phyloP scores from a whole-genome alignment of 2,797 vertebrate species.

The Parambassis ranga region DNA sequence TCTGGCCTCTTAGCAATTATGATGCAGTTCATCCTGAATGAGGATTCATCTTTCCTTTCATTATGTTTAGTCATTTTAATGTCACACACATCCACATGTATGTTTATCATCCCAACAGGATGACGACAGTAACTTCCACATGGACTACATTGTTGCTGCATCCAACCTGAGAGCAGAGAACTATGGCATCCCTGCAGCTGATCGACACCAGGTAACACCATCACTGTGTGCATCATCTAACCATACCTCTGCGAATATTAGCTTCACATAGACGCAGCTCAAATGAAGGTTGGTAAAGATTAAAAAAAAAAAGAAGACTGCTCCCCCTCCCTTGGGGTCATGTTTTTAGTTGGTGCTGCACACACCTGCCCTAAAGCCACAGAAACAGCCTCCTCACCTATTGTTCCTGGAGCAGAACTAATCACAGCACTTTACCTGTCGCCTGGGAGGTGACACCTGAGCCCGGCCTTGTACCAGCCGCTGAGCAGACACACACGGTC shows the following conservation, averaged over 20 bases:
- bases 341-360: slow-evolving; percentile 43
- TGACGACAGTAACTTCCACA: slow-evolving; percentile 81
- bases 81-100: background rate
- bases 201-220: slow-evolving; percentile 78
- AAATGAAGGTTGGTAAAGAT: background rate
- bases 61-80: background rate
- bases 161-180: slow-evolving; percentile 89
- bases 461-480: slow-evolving; percentile 45
- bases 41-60: background rate
- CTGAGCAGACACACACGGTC: slow-evolving; percentile 24
- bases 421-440: slow-evolving; percentile 79
- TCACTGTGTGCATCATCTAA: background rate
- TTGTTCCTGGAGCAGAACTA: slow-evolving; percentile 74
- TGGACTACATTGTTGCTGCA: slow-evolving; percentile 86
- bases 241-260: background rate
- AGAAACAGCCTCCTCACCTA: slow-evolving; percentile 54
- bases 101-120: slow-evolving; percentile 75
- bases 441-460: slow-evolving; percentile 77
- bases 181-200: slow-evolving; percentile 82
- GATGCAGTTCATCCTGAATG: background rate
- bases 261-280: background rate
- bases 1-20: background rate
- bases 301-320: slow-evolving; percentile 7
- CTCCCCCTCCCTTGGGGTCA: slow-evolving; percentile 28
- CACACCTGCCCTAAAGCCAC: slow-evolving; percentile 70